phyloP scores from a whole-genome alignment of 1,140 invertebrate genomes.

The Drosophila nannoptera region DNA sequence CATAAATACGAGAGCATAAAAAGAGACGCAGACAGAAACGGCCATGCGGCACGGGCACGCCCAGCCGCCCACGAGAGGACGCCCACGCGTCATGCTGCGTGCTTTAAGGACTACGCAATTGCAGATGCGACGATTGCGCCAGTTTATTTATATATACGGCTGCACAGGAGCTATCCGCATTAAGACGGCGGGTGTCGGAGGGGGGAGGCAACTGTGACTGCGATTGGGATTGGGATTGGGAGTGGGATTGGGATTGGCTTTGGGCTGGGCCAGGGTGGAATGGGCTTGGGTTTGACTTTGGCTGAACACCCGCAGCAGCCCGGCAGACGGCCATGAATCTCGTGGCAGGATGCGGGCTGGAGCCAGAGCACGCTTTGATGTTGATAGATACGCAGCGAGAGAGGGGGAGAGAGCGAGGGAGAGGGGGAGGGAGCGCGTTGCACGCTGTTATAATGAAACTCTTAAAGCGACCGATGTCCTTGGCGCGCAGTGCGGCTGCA shows the following conservation, averaged over 20 bases:
- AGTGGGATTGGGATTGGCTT: constrained; percentile 2
- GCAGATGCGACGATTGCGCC: constrained; percentile 75
- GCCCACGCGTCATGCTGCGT: not conserved
- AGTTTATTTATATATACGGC: constrained; percentile 70
- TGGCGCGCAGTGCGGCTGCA: constrained; percentile 11
- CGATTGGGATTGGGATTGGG: constrained; percentile 17
- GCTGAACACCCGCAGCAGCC: constrained; percentile 41
- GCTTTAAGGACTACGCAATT: constrained; percentile 60
- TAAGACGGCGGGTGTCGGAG: not conserved
- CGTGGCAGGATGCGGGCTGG: constrained; percentile 37
- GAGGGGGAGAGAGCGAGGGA: constrained; percentile 19
- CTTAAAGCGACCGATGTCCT: constrained; percentile 75
- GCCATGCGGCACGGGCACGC: too few relatives aligned
- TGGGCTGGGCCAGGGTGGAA: constrained; percentile 5
- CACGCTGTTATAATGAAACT: constrained; percentile 74
- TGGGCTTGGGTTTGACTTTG: constrained; percentile 10
- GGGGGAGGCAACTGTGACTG: not conserved
- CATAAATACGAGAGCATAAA: constrained; percentile 48
- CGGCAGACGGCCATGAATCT: constrained; percentile 52
- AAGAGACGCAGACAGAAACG: constrained; percentile 36
- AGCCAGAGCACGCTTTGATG: constrained; percentile 56
- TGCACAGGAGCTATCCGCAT: constrained; percentile 14
- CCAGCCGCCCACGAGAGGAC: not conserved
- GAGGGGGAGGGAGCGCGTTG: constrained; percentile 56
- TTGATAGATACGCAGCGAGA: constrained; percentile 65